Conservation (phyloP, 2,888 invertebrate genomes). For the Dryobotodes eremita region DNA sequence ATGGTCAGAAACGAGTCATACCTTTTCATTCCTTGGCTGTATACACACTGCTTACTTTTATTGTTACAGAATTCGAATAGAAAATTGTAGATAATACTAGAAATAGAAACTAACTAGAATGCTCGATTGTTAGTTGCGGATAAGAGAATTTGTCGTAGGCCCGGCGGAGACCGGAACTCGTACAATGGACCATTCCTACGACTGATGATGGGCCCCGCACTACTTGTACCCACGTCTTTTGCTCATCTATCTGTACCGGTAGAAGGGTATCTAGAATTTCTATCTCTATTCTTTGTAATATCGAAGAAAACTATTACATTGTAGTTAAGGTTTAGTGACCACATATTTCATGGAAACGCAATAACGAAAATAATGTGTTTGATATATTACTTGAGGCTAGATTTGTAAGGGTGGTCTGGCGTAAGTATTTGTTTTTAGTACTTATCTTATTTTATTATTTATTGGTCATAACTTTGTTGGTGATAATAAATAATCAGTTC, state of each 20-base stretch:
- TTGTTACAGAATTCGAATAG: conserved; percentile 6
- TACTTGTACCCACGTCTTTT: conserved; percentile 29
- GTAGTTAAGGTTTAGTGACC: background rate
- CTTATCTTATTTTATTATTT: background rate
- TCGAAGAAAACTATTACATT: background rate
- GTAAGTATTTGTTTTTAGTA: conserved; percentile 5
- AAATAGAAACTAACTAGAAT: conserved; percentile 35
- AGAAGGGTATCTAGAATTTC: conserved; percentile 3
- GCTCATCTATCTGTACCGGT: background rate
- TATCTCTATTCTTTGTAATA: conserved; percentile 7
- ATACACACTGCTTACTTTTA: background rate
- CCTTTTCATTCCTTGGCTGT: background rate
- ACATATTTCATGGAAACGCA: conserved; percentile 7
- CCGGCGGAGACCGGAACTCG: conserved; percentile 57
- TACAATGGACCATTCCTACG: conserved; percentile 59
- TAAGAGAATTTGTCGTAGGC: conserved; percentile 66
- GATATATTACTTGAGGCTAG: background rate
- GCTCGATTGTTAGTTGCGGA: conserved; percentile 47
- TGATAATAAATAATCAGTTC: background rate
- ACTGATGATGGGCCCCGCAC: conserved; percentile 43
- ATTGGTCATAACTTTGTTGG: background rate
- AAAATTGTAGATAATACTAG: conserved; percentile 39
- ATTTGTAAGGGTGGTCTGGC: background rate
- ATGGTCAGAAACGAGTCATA: background rate
- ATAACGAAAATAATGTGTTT: background rate